A percentile compares a stretch with the other conserved stretches of the same genome.
Evolutionary conservation across 1,140 invertebrate genomes (phyloP).

Genomic region (Drosophila asahinai): DNA sequence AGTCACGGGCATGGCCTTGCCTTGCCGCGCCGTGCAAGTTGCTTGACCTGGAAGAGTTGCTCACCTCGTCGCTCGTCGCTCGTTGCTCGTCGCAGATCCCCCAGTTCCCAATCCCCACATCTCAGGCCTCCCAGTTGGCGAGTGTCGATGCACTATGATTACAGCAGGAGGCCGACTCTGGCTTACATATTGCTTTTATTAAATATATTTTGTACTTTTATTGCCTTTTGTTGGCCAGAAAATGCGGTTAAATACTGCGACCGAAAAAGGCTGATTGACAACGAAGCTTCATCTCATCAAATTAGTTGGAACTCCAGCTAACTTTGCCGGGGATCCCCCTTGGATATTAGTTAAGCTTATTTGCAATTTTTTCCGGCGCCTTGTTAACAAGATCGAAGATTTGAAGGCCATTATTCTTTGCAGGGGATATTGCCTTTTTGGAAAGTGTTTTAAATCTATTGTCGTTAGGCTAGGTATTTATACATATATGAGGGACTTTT

Average conservation of each 20-base stretch:
- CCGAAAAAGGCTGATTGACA: not conserved
- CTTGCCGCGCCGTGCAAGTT: slow-evolving; percentile 57
- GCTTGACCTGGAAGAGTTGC: slow-evolving; percentile 72
- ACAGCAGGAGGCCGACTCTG: slow-evolving; percentile 27
- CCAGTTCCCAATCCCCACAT: slow-evolving; percentile 13
- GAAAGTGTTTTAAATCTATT: slow-evolving; percentile 1
- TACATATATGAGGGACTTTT: not conserved
- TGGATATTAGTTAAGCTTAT: not conserved
- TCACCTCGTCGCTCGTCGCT: slow-evolving; percentile 19
- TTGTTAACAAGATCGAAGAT: not conserved
- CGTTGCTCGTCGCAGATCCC: not conserved
- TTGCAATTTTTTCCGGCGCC: not conserved
- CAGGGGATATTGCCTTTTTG: not conserved
- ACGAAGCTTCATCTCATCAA: not conserved
- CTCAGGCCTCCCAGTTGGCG: slow-evolving; percentile 27
- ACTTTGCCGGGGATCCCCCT: not conserved
- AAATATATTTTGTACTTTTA: slow-evolving; percentile 1
- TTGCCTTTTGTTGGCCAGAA: slow-evolving; percentile 25
- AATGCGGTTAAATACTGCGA: slow-evolving; percentile 20
- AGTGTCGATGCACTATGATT: slow-evolving; percentile 69
- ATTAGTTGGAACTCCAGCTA: slow-evolving; percentile 1
- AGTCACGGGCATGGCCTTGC: slow-evolving; percentile 58
- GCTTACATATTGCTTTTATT: slow-evolving; percentile 9
- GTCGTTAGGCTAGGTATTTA: not conserved
- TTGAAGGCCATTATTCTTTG: not conserved